Conservation (phyloP, 2,888 invertebrate species). For the Harmothoe impar region DNA sequence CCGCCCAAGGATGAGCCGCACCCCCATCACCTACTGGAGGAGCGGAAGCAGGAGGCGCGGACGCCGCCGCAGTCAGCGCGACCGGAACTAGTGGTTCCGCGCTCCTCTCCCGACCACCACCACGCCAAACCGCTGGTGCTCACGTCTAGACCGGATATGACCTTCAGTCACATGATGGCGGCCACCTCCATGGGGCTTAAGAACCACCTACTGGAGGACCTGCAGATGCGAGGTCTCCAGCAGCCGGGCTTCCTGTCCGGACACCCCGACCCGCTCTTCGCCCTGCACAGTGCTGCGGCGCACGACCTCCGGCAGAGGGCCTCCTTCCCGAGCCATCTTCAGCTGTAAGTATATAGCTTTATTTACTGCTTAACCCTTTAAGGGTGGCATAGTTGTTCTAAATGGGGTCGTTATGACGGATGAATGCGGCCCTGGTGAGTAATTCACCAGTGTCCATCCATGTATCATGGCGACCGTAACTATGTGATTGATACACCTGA, state of each 20-base stretch:
- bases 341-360: constrained; percentile 50
- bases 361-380: not conserved
- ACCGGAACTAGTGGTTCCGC: not conserved
- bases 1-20: constrained; percentile 31
- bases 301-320: constrained; percentile 59
- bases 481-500: too few species aligned
- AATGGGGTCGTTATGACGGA: too few species aligned
- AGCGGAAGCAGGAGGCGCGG: constrained; percentile 29
- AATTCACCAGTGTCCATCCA: too few species aligned
- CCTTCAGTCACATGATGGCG: constrained; percentile 62
- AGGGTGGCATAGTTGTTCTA: too few species aligned
- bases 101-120: not conserved
- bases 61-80: not conserved
- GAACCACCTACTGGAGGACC: constrained; percentile 57
- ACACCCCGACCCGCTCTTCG: constrained; percentile 61
- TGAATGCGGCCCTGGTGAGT: too few species aligned
- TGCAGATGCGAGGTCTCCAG: constrained; percentile 57
- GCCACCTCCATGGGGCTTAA: constrained; percentile 51
- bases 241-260: constrained; percentile 56
- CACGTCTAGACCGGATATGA: constrained; percentile 22
- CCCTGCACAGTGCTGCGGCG: constrained; percentile 53
- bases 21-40: not conserved
- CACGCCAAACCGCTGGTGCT: not conserved
- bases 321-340: constrained; percentile 60
- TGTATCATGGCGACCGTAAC: too few species aligned